Evolutionary conservation across 2,797 vertebrate species (phyloP).

Genomic region (Austrolebias charrua): DNA sequence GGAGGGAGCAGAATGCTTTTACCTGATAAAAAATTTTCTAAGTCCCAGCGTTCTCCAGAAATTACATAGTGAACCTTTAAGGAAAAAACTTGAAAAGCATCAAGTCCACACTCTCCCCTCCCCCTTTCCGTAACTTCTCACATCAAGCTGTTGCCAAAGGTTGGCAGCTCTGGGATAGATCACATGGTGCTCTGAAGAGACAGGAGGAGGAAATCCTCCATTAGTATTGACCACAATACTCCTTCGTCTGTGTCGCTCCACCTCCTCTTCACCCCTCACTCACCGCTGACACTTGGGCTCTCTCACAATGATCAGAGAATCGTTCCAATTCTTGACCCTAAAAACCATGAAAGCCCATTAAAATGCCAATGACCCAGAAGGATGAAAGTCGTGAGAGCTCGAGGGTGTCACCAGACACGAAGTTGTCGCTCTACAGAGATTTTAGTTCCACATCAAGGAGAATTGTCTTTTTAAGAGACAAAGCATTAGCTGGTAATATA

Average conservation of each 20-base stretch:
- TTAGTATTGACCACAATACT: constrained; percentile 65
- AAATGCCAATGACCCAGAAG: constrained; percentile 49
- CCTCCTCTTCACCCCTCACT: constrained; percentile 66
- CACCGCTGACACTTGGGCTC: constrained; percentile 31
- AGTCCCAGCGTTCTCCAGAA: too few relatives aligned
- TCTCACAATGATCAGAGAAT: constrained; percentile 50
- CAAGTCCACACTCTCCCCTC: background rate
- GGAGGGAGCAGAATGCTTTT: too few relatives aligned
- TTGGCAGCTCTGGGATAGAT: constrained; percentile 23
- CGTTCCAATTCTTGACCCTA: constrained; percentile 40
- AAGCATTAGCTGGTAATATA: constrained; percentile 41
- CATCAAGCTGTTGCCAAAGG: background rate
- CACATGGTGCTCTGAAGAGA: constrained; percentile 57
- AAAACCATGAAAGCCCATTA: constrained; percentile 61
- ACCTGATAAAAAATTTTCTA: too few relatives aligned
- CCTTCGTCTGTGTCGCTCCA: constrained; percentile 59
- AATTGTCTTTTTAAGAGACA: constrained; percentile 50
- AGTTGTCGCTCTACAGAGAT: constrained; percentile 42
- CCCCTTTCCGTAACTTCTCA: background rate
- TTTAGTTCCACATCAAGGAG: constrained; percentile 35
- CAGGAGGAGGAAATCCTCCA: constrained; percentile 76
- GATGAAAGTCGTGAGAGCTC: constrained; percentile 27
- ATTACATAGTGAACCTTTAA: too few relatives aligned
- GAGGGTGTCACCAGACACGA: constrained; percentile 16
- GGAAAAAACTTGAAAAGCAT: background rate